Evolutionary conservation across 92 coral and sea anemone genomes (phyloP), one percentile per base, ranked within the genome.

Genomic region (Phenganax marumi): DNA sequence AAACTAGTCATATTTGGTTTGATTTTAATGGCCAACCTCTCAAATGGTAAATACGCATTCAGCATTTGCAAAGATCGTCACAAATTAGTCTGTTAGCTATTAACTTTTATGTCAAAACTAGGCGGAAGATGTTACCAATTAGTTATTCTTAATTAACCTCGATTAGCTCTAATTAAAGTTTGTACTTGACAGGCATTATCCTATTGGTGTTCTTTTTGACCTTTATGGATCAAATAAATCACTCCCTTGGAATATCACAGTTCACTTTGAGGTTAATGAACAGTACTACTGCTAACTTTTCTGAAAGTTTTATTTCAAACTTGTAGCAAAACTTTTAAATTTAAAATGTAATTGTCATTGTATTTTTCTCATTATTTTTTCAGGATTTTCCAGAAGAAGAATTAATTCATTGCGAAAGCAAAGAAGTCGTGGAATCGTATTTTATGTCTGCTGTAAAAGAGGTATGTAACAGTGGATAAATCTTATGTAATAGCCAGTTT

Each of bases 11-110:
- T 33, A 88, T 96, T 90, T 96, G 99, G 99, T 96, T 96, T 91
- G 99, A 96, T 68, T 96, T 92, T 71, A 94, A 96, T 89, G 99
- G 99, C 11, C 97, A 92, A 61, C 96, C 97, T n/a, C 84, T 96
- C 14, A 92, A 91, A 81, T 96, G 99, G 99, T 93, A 54, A 84
- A 85, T 56, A 14, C 49, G 1, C 23, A 46, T 8, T 61, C 47
- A 12, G 12, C 9, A 52, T 18, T 76, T 39, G 19, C 57, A 25
- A 48, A 24, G 22, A 61, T 17, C 2, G 10, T 52, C 6, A 49
- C n/a, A 77, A 16, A 53, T n/a, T 21, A 5, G n/a, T 53, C 43
- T 1, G 43, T 33, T 33, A 33, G 5, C 5, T 33, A 33, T 33
- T 33, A 33, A 33, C 43, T 33, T 33, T 33, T 33, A 5, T 33